Evolutionary conservation across 2,797 vertebrate genomes (phyloP), one percentile per base, ranked within the genome.

Genomic region (Syngnathus rostellatus): DNA sequence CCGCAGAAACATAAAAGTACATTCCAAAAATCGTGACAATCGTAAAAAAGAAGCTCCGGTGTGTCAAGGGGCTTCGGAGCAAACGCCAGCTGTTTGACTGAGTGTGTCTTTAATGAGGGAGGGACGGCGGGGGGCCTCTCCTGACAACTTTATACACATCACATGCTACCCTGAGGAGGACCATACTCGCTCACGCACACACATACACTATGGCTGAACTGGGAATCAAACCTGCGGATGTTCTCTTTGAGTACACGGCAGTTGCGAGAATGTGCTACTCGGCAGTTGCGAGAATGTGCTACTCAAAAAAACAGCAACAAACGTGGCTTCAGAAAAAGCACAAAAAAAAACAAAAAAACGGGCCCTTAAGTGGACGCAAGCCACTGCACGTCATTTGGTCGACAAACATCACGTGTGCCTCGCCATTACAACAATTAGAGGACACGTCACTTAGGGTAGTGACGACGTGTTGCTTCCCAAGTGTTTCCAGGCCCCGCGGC

Each of bases 161-260:
- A 86, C 87, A 88, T 86, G 84, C 86, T 83, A 88, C 86, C 87
- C 87, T 89, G 89, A 90, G 87, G 86, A 85, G 61, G 76, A 85
- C 40, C 21, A 12, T 12, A 45, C 39, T 7, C 77, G 79, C 54
- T 37, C 25, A 5, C 23, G 11, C 25, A 17, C 53, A 77, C 77
- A 71, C 53, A 77, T 77, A 70, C 78, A 82, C 81, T 87, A 87
- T 90, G 87, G 87, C 88, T 90, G 81, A 79, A 80, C 79, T 80
- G 69, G 79, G 53, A 77, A 80, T 74, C 71, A 31, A 71, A 76
- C 53, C 68, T 59, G 67, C 50, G 61, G 72, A 65, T 63, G 68
- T 68, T 54, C 46, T 11, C 62, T 37, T 31, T 2, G 14, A 37
- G 60, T 38, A 38, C 11, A 23, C 21, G 21, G 21, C 31, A 8